A percentile compares a stretch with the other conserved stretches of the same genome.
Conservation (phyloP, 2,797 vertebrate genomes). For the Melopsittacus undulatus region DNA sequence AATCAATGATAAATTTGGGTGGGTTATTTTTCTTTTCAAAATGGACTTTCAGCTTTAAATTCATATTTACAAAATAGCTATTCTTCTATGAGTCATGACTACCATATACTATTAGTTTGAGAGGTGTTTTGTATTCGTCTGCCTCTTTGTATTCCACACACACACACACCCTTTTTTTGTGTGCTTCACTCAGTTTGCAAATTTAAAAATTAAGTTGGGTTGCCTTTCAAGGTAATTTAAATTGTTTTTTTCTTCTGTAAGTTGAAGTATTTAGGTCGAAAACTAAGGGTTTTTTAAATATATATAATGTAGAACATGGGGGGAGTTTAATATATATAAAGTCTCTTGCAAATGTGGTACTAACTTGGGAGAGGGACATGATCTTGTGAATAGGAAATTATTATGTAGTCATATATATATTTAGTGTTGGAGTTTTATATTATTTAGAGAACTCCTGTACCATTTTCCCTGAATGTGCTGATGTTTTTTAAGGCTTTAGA, state of each 20-base stretch:
- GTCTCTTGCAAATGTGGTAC: neutral
- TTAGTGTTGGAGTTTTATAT: neutral
- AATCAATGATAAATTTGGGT: neutral
- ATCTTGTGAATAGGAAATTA: neutral
- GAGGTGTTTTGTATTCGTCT: neutral
- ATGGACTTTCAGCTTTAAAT: neutral
- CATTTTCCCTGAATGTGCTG: neutral
- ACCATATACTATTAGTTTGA: neutral
- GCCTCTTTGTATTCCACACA: neutral
- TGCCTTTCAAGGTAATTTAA: neutral
- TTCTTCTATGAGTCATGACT: neutral
- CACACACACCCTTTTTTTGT: neutral
- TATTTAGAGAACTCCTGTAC: neutral
- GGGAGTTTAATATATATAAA: neutral
- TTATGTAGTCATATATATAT: neutral
- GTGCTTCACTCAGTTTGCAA: neutral
- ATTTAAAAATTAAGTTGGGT: neutral
- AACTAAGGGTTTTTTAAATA: neutral
- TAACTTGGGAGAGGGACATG: neutral
- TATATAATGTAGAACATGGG: neutral
- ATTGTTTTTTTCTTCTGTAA: neutral
- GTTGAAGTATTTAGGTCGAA: neutral
- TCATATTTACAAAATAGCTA: neutral
- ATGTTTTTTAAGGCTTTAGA: conserved; percentile 66
- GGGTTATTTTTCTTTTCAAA: neutral